A percentile compares a stretch with the other conserved stretches of the same genome.
Evolutionary conservation across 2,113 vertebrate genomes (phyloP).

Genomic region (sheep (Ovis aries)): DNA sequence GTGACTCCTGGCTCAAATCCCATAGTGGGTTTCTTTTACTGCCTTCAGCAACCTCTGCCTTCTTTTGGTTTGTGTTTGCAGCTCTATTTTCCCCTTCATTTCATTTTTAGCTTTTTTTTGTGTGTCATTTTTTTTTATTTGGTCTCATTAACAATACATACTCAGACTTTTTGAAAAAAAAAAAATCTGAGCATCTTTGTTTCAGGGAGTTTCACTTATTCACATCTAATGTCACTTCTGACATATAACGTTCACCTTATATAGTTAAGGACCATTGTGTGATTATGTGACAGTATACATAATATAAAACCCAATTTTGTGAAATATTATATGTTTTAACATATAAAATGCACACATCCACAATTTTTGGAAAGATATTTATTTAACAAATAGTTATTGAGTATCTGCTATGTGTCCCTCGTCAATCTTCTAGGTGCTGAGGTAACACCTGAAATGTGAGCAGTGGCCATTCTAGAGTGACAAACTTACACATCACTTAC

Average conservation of each 20-base stretch:
- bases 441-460: neutral
- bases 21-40: neutral
- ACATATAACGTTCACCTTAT: neutral
- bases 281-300: neutral
- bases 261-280: neutral
- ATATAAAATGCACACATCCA: neutral
- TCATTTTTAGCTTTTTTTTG: neutral
- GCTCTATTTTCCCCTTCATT: neutral
- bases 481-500: neutral
- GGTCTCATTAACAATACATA: neutral
- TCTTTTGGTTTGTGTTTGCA: neutral
- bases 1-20: neutral
- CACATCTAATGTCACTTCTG: neutral
- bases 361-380: neutral
- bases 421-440: neutral
- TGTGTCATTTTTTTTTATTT: neutral
- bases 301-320: neutral
- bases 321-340: neutral
- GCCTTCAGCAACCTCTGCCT: neutral
- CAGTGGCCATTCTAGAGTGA: neutral
- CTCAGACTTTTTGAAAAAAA: neutral
- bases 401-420: neutral
- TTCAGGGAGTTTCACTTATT: neutral
- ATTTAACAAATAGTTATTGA: constrained; percentile 9
- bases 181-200: constrained; percentile 8